Percentiles rank a stretch among this genome's conserved stretches.
Conservation (phyloP, 2,113 vertebrate species). For the Pangasianodon gigas region DNA sequence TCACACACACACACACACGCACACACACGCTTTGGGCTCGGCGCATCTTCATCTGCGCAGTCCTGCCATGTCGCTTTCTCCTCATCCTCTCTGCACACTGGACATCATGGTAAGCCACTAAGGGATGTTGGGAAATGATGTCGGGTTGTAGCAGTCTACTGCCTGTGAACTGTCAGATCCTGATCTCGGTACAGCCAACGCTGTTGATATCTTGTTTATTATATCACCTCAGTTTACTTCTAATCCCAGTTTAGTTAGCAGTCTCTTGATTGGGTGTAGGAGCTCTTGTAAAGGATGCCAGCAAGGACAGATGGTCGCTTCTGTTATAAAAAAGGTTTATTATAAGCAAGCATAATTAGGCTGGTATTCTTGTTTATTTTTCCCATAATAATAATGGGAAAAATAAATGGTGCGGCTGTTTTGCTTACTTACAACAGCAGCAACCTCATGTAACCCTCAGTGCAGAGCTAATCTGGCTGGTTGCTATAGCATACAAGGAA, state of each 20-base stretch:
- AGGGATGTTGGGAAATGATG: neutral
- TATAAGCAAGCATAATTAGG: neutral
- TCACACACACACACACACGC: neutral
- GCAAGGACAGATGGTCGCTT: neutral
- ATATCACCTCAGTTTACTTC: neutral
- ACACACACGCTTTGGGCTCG: neutral
- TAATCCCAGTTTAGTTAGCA: neutral
- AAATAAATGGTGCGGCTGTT: neutral
- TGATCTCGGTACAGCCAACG: neutral
- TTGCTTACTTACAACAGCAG: neutral
- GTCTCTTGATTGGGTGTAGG: neutral
- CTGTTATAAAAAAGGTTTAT: neutral
- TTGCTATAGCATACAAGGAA: neutral
- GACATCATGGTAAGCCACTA: slow-evolving; percentile 1
- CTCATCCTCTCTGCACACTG: neutral
- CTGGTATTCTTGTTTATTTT: neutral
- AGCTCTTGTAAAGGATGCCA: neutral
- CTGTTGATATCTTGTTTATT: slow-evolving; percentile 13
- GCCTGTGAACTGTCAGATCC: neutral
- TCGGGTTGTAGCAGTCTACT: neutral
- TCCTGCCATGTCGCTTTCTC: neutral
- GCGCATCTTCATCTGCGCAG: slow-evolving; percentile 9
- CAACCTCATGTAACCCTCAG: neutral
- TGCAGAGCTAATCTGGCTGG: neutral
- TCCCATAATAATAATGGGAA: neutral